Base-by-base conservation (phyloP, 2,797 vertebrate genomes). In the Oreochromis grahami region DNA sequence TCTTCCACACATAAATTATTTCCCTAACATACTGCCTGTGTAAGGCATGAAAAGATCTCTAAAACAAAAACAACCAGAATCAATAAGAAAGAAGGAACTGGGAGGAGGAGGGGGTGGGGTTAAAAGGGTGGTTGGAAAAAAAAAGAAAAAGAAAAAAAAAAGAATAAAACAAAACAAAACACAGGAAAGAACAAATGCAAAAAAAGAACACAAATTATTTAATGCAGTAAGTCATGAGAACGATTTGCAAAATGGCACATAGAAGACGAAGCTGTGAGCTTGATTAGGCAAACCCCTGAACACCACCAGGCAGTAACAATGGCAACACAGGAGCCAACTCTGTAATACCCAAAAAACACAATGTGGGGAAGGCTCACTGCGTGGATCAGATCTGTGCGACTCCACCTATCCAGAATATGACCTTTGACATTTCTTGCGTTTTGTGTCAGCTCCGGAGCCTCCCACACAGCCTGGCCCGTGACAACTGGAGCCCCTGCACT, bases 1-100 rank as follows among this genome's bases (percentile, higher is more conserved):
- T 94, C 93, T 92, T 95, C 78, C 90, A 92, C 91, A 93, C 91
- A 96, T 95, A 95, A 95, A 95, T 96, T 94, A 95, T 89, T 93
- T 91, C 92, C 92, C 93, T 89, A 93, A 91, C 91, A 93, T 92
- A 91, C 84, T 87, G 85, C 89, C 83, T 88, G 86, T 93, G 90
- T 94, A 94, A 95, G 92, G 95, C 94, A 93, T 94, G 85, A 88
- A 76, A 93, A 90, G 82, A 79, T 91, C 76, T 93, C 84, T 85
- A 65, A 83, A 78, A 79, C 17, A 80, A 81, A 68, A 43, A 84
- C 53, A 80, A 17, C 80, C 79, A 84, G 82, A 86, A 88, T 65
- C 85, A n/a, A 88, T 83, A 86, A 85, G n/a, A 45, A 81, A 80
- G 84, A 60, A 82, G 86, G 15, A 26, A 58, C 15, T 58, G 29